Evolutionary conservation across 1,140 invertebrate species (phyloP).

Genomic region (Apolygus lucorum): DNA sequence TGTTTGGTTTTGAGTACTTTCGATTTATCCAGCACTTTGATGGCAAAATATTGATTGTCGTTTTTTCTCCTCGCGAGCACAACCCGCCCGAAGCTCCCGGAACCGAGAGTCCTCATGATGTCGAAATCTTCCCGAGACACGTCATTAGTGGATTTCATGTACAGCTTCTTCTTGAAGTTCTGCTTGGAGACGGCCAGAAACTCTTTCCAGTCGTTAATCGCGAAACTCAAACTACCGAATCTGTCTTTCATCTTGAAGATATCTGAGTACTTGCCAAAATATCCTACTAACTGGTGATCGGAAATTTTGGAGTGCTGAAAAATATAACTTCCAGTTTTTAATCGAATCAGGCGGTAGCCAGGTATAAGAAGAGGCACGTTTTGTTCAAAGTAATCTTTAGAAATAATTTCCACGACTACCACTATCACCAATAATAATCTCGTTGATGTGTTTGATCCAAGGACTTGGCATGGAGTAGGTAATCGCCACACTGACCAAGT

Average conservation of each 20-base stretch:
- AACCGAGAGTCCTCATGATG: conserved; percentile 67
- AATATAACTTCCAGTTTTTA: no score
- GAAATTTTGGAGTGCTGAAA: no score
- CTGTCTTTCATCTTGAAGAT: conserved; percentile 5
- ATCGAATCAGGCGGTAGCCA: no score
- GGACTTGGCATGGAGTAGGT: no score
- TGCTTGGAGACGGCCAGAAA: neutral
- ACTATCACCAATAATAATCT: no score
- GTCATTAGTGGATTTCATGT: neutral
- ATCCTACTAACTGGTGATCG: no score
- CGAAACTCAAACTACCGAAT: neutral
- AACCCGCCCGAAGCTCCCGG: conserved; percentile 83
- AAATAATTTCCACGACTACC: no score
- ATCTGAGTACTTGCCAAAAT: no score
- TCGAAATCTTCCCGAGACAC: conserved; percentile 40
- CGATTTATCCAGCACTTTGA: conserved; percentile 85
- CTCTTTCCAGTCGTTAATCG: conserved; percentile 6
- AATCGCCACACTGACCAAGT: neutral
- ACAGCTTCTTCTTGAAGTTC: neutral
- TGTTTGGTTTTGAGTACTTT: conserved; percentile 80
- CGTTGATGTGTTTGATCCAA: no score
- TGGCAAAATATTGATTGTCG: conserved; percentile 58
- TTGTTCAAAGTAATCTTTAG: no score
- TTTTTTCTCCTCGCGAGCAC: conserved; percentile 64
- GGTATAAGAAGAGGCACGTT: no score